Percentiles rank a stretch among this genome's conserved stretches.
phyloP scores from a whole-genome alignment of 2,797 vertebrate genomes.

The Ceyx erithaca region DNA sequence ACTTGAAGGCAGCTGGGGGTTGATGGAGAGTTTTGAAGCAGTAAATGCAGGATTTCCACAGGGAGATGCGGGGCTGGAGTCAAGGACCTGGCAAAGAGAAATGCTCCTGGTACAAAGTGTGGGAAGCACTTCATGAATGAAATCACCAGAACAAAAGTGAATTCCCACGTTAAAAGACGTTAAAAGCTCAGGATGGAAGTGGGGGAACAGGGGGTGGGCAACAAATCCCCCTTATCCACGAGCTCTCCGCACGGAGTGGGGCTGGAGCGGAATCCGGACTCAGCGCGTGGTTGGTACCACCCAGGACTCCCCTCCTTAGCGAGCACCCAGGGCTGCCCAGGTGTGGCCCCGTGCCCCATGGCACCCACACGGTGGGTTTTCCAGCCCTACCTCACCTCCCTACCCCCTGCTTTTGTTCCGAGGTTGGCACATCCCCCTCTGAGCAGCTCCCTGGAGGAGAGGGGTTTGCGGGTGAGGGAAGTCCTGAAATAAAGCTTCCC shows the following conservation, averaged over 20 bases:
- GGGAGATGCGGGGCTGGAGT: not conserved
- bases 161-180: not conserved
- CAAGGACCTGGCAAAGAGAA: not conserved
- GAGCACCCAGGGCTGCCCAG: not conserved
- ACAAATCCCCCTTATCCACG: not conserved
- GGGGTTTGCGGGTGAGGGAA: not conserved
- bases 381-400: not conserved
- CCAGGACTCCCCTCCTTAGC: not conserved
- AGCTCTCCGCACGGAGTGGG: not conserved
- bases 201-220: not conserved
- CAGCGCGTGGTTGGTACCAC: rapidly evolving
- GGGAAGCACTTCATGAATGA: not conserved
- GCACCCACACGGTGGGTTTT: rapidly evolving
- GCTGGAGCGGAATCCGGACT: not conserved
- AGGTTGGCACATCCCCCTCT: rapidly evolving
- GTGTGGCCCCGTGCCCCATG: rapidly evolving
- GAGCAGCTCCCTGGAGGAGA: rapidly evolving
- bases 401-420: not conserved
- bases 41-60: not conserved
- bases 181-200: not conserved
- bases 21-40: not conserved
- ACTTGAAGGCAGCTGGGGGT: not conserved
- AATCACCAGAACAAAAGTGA: not conserved
- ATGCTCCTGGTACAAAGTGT: not conserved
- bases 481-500: not conserved